A percentile compares a stretch with the other conserved stretches of the same genome.
phyloP scores from a whole-genome alignment of 2,888 invertebrate species.

The Euproctis similis region DNA sequence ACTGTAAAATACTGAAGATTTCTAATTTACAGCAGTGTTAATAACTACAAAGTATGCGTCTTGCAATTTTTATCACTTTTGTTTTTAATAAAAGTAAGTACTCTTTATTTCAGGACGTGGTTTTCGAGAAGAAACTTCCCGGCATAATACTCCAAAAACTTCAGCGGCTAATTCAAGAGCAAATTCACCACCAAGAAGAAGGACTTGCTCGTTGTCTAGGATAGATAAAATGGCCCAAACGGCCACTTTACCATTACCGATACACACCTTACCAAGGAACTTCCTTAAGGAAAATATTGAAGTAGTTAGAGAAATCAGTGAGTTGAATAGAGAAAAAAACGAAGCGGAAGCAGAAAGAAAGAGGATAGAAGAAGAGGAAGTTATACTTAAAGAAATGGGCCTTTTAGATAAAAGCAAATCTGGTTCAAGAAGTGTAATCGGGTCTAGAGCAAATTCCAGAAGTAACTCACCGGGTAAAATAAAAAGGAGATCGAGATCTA shows the following conservation, averaged over 20 bases:
- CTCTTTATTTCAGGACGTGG: conserved; percentile 52
- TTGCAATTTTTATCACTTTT: too few relatives aligned
- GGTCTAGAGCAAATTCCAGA: conserved; percentile 35
- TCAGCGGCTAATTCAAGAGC: conserved; percentile 61
- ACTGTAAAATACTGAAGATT: too few relatives aligned
- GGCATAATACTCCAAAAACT: conserved; percentile 71
- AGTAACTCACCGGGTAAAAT: conserved; percentile 60
- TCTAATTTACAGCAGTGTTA: too few relatives aligned
- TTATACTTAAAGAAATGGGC: conserved; percentile 66
- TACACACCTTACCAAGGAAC: conserved; percentile 61
- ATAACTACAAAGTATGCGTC: too few relatives aligned
- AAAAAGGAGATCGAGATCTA: conserved; percentile 58
- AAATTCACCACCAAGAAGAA: conserved; percentile 56
- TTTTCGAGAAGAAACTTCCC: conserved; percentile 71
- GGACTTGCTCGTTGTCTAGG: conserved; percentile 56
- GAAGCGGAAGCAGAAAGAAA: conserved; percentile 62
- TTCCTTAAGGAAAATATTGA: conserved; percentile 68
- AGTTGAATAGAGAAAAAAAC: conserved; percentile 66
- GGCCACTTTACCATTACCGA: conserved; percentile 44
- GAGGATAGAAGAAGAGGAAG: conserved; percentile 62
- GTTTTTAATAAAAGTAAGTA: too few relatives aligned
- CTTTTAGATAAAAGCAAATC: conserved; percentile 46
- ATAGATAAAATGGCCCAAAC: conserved; percentile 63
- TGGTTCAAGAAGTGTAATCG: conserved; percentile 20
- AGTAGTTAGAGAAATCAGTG: conserved; percentile 64